Percentiles rank a stretch among this genome's conserved stretches.
Conservation (phyloP, 2,113 vertebrate genomes). For the Psephotus haematonotus region DNA sequence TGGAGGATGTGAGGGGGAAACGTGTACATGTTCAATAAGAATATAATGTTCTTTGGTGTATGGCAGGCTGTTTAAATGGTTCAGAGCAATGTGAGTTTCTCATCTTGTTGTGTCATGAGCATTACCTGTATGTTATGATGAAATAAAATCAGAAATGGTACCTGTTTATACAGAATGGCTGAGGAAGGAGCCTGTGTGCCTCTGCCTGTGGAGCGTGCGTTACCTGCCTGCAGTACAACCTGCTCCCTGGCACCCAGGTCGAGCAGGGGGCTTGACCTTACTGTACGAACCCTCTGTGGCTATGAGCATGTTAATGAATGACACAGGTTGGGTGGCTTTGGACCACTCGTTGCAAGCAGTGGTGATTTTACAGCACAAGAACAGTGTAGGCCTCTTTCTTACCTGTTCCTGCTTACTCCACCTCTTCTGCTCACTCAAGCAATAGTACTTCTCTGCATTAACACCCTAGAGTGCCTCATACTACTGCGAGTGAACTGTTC, state of each 20-base stretch:
- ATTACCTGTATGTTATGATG: conserved; percentile 77
- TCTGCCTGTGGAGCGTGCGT: neutral
- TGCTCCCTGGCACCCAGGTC: neutral
- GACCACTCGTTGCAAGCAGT: rapidly evolving
- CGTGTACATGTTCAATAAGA: conserved; percentile 56
- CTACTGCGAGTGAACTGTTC: neutral
- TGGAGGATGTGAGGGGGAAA: neutral
- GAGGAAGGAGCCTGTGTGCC: conserved; percentile 25
- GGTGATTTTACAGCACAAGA: neutral
- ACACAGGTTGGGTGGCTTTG: neutral
- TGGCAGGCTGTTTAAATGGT: conserved; percentile 65
- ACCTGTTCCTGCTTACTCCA: neutral
- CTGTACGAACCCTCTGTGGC: rapidly evolving
- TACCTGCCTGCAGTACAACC: neutral
- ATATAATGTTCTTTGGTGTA: conserved; percentile 62
- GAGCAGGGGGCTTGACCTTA: neutral
- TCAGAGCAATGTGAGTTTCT: conserved; percentile 69
- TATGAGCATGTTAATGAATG: neutral
- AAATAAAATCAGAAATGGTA: conserved; percentile 86
- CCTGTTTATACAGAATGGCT: conserved; percentile 67
- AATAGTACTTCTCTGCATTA: neutral
- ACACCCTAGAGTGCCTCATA: neutral
- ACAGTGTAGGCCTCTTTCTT: neutral
- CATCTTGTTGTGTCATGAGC: conserved; percentile 72
- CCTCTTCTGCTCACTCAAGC: neutral